Evolutionary conservation across 1,140 invertebrate species (phyloP).

Genomic region (Armadillidium nasatum): DNA sequence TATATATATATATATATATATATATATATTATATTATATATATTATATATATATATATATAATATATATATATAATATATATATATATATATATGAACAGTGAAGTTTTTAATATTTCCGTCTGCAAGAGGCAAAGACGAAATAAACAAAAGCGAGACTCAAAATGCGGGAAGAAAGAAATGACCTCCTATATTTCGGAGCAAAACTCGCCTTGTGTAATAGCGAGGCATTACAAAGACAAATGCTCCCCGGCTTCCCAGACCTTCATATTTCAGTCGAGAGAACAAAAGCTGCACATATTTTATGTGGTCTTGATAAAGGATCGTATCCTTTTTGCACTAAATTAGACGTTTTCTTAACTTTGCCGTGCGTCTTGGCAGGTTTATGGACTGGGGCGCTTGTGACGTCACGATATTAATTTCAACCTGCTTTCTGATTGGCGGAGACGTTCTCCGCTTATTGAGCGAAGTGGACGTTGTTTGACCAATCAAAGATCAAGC

Average conservation of each 20-base stretch:
- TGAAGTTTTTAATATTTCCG: not conserved
- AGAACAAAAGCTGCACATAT: not conserved
- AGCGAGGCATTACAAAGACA: not conserved
- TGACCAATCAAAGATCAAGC: not conserved
- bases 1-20: constrained; percentile 7
- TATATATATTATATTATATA: not conserved
- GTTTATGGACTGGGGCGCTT: not conserved
- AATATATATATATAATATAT: constrained; percentile 1
- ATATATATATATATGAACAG: not conserved
- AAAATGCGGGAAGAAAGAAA: constrained; percentile 8
- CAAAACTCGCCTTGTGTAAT: not conserved
- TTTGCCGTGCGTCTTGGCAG: not conserved
- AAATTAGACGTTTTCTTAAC: constrained; percentile 4
- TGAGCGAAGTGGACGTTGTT: constrained; percentile 6
- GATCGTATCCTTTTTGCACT: constrained; percentile 3
- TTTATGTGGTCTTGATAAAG: constrained; percentile 4
- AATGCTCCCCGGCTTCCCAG: not conserved
- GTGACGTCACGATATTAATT: constrained; percentile 1
- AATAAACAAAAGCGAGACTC: not conserved
- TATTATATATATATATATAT: not conserved
- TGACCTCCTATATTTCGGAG: not conserved
- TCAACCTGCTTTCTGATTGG: not conserved
- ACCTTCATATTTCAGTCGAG: constrained; percentile 5
- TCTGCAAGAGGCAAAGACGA: not conserved
- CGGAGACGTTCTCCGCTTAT: not conserved